Percentiles rank a stretch among this genome's conserved stretches.
Evolutionary conservation across 2,888 invertebrate species (phyloP).

Genomic region (Hofmannophila pseudospretella): DNA sequence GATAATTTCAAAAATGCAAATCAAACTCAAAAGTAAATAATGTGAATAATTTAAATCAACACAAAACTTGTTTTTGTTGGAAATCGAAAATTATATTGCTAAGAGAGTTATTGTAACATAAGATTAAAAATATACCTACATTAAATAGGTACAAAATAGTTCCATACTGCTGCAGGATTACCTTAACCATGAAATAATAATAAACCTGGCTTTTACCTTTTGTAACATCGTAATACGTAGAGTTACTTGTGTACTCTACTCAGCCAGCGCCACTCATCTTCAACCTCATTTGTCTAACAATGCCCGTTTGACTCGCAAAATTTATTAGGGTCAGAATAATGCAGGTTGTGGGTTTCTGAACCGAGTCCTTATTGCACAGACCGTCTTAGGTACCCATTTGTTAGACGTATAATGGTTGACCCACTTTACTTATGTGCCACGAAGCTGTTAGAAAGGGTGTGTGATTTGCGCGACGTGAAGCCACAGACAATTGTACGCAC

Average conservation of each 20-base stretch:
- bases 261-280: slow-evolving; percentile 24
- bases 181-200: too few relatives aligned
- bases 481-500: slow-evolving; percentile 42
- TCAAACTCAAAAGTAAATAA: too few relatives aligned
- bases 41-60: too few relatives aligned
- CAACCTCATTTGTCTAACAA: slow-evolving; percentile 68
- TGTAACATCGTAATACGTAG: background rate
- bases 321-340: slow-evolving; percentile 77
- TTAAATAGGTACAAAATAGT: too few relatives aligned
- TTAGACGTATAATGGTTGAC: slow-evolving; percentile 72
- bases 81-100: too few relatives aligned
- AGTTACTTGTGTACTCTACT: slow-evolving; percentile 1
- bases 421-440: slow-evolving; percentile 63
- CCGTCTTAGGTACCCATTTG: slow-evolving; percentile 57
- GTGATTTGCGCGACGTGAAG: slow-evolving; percentile 55
- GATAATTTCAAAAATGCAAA: too few relatives aligned
- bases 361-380: slow-evolving; percentile 66
- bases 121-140: too few relatives aligned
- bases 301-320: slow-evolving; percentile 67
- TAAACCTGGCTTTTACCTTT: slow-evolving; percentile 1
- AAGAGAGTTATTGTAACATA: too few relatives aligned
- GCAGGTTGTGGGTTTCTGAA: slow-evolving; percentile 70
- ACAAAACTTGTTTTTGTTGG: too few relatives aligned
- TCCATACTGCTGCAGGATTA: too few relatives aligned
- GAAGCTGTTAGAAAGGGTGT: slow-evolving; percentile 45